Evolutionary conservation across 2,113 vertebrate genomes (phyloP).

Genomic region (Numenius arquata): DNA sequence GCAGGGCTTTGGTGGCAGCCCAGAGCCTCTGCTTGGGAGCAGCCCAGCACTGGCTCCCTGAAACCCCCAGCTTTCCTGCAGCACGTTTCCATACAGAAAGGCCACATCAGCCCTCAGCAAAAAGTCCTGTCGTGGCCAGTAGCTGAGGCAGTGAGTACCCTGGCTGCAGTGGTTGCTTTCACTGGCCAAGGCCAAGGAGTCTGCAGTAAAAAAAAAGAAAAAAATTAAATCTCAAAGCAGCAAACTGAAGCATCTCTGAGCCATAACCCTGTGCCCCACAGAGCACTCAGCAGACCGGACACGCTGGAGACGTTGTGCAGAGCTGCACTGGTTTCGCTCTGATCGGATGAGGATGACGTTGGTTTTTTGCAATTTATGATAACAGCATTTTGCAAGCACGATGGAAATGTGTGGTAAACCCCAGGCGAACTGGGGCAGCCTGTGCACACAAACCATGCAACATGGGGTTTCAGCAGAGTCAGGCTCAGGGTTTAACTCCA

Average conservation of each 20-base stretch:
- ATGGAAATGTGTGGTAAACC: constrained; percentile 45
- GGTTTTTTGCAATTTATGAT: constrained; percentile 17
- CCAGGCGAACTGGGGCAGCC: not conserved
- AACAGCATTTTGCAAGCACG: constrained; percentile 38
- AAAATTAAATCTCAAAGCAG: not conserved
- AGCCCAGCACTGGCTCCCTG: accelerated
- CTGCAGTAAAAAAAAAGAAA: not conserved
- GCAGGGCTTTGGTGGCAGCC: not conserved
- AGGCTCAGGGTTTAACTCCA: not conserved
- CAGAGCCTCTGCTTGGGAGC: accelerated
- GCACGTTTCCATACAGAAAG: accelerated
- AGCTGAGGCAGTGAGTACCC: not conserved
- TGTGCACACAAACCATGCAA: not conserved
- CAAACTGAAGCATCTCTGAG: not conserved
- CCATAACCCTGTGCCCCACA: not conserved
- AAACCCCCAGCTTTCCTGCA: not conserved
- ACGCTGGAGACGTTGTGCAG: not conserved
- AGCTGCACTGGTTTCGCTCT: not conserved
- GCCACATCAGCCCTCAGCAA: not conserved
- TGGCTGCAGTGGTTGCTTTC: not conserved
- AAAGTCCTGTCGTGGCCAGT: not conserved
- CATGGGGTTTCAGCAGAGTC: not conserved
- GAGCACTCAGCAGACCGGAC: not conserved
- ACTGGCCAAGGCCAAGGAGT: not conserved
- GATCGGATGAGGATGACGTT: constrained; percentile 19